Evolutionary conservation across 2,888 invertebrate genomes (phyloP), one percentile per base, ranked within the genome.

Genomic region (Lasioglossum vierecki): DNA sequence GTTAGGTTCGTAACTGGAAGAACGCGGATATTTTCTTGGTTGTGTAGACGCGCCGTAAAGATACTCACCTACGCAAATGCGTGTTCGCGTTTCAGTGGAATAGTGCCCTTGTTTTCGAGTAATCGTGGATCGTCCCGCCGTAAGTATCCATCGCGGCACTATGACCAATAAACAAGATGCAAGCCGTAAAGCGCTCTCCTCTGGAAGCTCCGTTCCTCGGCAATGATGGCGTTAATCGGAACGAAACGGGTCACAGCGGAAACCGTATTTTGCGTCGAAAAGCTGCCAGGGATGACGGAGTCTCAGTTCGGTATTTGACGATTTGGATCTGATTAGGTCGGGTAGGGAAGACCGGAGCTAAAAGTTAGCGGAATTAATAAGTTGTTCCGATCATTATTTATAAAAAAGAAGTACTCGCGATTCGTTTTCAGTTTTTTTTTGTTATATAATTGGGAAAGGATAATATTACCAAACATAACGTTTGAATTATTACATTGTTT

Each of bases 171-270:
- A 39, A n/a, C 39, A 70, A 39, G 68, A 22, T 35, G 39, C 9
- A 5, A 39, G 11, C 39, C n/a, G 1, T 35, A 35, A 18, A 15
- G 22, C 30, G 35, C 6, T 68, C 66, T 22, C 9, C 18, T 39
- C 3, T 1, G 66, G 18, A 81, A 75, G 49, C 72, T 60, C 13
- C 46, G 41, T 83, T 84, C 53, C 53, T 30, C 68, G n/a, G 82
- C 60, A 71, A 84, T 78, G 76, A 79, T 74, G 76, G 63, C 68
- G 60, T 39, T 82, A 80, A 85, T 85, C 74, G 44, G 35, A 79
- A 22, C 60, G n/a, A 11, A 44, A 44, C 41, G 11, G 11, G 41
- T 44, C 41, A 44, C 41, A 44, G 11, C 41, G 41, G 41, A 11
- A 41, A 41, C 4, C 13, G 39, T 39, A 8, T 8, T 39, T 39